Evolutionary conservation across 2,888 invertebrate species (phyloP), one percentile per base, ranked within the genome.

Genomic region (Lottia gigantea): DNA sequence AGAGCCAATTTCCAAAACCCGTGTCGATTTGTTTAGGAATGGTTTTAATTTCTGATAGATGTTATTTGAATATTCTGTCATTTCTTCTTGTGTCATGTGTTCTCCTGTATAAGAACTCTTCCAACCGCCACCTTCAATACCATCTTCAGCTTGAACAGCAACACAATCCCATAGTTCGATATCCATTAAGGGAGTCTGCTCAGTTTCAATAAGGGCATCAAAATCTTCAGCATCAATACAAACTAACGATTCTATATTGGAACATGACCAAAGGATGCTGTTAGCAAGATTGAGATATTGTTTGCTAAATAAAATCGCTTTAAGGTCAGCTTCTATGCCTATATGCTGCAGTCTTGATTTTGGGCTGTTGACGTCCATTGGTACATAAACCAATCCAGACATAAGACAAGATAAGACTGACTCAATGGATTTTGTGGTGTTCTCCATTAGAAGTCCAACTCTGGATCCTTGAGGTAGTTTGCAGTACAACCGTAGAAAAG

Each of bases 111-210:
- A 69, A 2, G 69, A 69, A 40, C 64, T 69, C 49, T 64, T 69
- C 69, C 69, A 69, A 4, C 69, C 69, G n/a, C 69, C 69, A 6
- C 69, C 69, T 64, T 69, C 69, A 25, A 64, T 64, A 31, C 64
- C 64, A 19, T 25, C 47, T 31, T n/a, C 45, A 16, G 69, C 64
- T 49, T 69, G 47, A 23, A 49, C 55, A n/a, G 69, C 69, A 31
- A 69, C 69, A 19, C 64, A 69, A 45, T 69, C 49, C 69, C 69
- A 69, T 45, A 69, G 49, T 64, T 69, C 69, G 25, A n/a, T 69
- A 25, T 69, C 69, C 69, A 69, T 69, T n/a, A 69, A 55, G 6
- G 69, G 69, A 11, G 61, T 64, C 26, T 64, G 64, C 4, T 49
- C 16, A 15, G 11, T 64, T 49, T 69, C 69, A 6, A 23, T 26